Evolutionary conservation across 2,888 invertebrate species (phyloP), one percentile per base, ranked within the genome.

Genomic region (Nycteola revayana): DNA sequence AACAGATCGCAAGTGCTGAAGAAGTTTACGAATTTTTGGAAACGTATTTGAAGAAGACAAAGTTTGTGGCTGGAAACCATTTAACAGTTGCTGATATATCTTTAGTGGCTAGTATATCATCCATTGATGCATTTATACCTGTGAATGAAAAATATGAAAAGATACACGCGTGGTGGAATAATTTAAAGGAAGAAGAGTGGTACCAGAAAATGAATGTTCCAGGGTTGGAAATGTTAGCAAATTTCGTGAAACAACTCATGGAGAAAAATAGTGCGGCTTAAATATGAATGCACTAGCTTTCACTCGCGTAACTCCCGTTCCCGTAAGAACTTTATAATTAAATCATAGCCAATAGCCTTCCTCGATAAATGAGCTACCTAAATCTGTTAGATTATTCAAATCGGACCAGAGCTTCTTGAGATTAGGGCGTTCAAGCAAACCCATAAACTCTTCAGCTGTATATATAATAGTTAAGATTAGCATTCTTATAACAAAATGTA

Each of bases 21-120:
- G 67, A 67, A 35, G 52, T 55, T 0, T 72, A 77, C 38, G 60
- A 57, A 1, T 48, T 62, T 25, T 25, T 67, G 8, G 72, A 74
- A 30, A 64, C 60, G 32, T 76, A 70, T 49, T 60, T 74, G 2
- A 51, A 66, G 30, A 49, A 32, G 10, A 59, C 49, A 0, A 22
- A 45, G 2, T 75, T 54, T 28, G 28, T 70, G 7, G 71, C 67
- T 3, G 45, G 50, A 3, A 51, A 68, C 9, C 44, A 60, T 10
- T 23, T 73, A 3, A 75, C 76, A 0, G 3, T 74, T 2, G 76
- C 76, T 10, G 75, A 76, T 38, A 37, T 76, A 8, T 63, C 73
- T 0, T 48, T 57, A 2, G 53, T 71, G 0, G 49, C 70, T 1
- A 59, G 55, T 1, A 30, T 75, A 1, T 66, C 67, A 0, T 48